phyloP scores from a whole-genome alignment of 2,888 invertebrate genomes.

The Eupithecia inturbata region DNA sequence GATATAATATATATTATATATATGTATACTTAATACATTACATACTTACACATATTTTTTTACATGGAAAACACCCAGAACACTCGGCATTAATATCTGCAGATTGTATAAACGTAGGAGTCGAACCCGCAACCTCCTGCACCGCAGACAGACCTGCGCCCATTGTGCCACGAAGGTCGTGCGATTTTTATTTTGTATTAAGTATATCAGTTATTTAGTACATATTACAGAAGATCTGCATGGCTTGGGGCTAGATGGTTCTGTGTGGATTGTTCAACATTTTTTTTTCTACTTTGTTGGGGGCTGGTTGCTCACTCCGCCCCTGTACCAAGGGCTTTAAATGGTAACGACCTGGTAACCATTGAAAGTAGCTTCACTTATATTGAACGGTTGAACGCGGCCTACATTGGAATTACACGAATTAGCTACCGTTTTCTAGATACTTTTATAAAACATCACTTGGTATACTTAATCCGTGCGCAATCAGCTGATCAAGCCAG shows the following conservation, averaged over 20 bases:
- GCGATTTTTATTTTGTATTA: no score
- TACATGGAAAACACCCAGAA: not conserved
- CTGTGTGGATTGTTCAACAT: no score
- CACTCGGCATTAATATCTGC: not conserved
- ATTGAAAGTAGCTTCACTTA: constrained; percentile 21
- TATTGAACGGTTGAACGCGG: constrained; percentile 31
- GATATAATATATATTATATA: no score
- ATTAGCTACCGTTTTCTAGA: not conserved
- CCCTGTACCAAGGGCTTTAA: constrained; percentile 7
- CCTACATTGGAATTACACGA: not conserved
- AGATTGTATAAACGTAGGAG: not conserved
- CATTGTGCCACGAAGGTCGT: no score
- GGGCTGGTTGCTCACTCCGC: no score
- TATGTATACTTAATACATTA: no score
- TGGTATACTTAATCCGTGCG: no score
- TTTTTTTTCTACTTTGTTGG: not conserved
- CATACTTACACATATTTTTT: no score
- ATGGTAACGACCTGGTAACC: constrained; percentile 27
- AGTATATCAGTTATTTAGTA: no score
- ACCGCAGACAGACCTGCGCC: not conserved
- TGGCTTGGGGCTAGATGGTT: no score
- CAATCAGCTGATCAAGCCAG: no score
- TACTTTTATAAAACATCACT: not conserved
- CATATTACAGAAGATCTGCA: no score
- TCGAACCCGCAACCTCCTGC: not conserved